These are phyloP conservation scores for Tetragnatha montana DNA, from an alignment of 2,888 invertebrate species.

Conservation along the genomic window DNA sequence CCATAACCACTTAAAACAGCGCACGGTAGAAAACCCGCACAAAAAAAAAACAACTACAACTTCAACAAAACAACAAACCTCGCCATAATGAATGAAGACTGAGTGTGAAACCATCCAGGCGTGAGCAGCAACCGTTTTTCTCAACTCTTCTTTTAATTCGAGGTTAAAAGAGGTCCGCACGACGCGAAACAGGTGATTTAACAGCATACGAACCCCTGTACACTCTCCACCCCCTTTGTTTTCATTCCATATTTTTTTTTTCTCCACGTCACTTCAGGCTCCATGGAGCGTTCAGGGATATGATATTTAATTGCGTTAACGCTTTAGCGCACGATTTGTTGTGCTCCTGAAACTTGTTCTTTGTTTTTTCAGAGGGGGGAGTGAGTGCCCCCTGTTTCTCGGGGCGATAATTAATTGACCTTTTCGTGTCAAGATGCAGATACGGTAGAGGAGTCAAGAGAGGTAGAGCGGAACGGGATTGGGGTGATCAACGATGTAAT, in stretches of 20 bases:
- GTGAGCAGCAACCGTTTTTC: background rate
- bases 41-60: background rate
- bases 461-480: background rate
- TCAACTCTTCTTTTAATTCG: slow-evolving; percentile 6
- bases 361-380: background rate
- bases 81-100: background rate
- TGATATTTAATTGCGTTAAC: slow-evolving; percentile 1
- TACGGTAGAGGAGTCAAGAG: background rate
- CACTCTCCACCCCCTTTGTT: slow-evolving; percentile 17
- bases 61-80: background rate
- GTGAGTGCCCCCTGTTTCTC: background rate
- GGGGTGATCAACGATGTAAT: background rate
- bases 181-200: background rate
- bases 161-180: background rate
- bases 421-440: background rate
- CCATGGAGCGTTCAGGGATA: background rate
- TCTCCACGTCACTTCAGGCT: background rate
- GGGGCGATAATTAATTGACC: background rate
- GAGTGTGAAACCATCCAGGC: slow-evolving; percentile 10
- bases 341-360: background rate
- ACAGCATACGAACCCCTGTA: background rate
- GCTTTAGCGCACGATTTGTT: background rate
- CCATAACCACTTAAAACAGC: too few species aligned
- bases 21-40: background rate
- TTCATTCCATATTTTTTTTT: slow-evolving; percentile 38